phyloP scores from a whole-genome alignment of 2,888 invertebrate genomes.

The Notodonta dromedarius region DNA sequence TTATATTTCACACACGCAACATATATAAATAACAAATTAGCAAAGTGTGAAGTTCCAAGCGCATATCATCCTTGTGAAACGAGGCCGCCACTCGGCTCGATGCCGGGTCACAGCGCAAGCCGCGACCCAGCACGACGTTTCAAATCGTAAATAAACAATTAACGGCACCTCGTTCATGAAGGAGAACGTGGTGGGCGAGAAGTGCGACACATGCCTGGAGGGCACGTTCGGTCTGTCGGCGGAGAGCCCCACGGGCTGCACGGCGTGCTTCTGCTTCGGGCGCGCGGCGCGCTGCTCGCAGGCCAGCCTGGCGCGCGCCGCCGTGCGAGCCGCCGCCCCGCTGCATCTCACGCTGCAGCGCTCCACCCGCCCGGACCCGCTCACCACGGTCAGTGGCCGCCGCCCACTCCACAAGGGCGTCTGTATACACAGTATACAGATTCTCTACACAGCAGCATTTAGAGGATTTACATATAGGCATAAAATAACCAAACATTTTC shows the following conservation, averaged over 20 bases:
- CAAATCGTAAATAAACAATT: not conserved
- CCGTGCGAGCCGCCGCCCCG: constrained; percentile 86
- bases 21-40: no score
- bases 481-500: no score
- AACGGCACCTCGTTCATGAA: constrained; percentile 51
- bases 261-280: constrained; percentile 98
- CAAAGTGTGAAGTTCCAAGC: no score
- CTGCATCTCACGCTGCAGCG: constrained; percentile 73
- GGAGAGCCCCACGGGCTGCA: constrained; percentile 94
- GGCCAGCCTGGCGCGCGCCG: constrained; percentile 92
- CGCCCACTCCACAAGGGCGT: no score
- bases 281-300: constrained; percentile 92
- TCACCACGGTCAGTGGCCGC: constrained; percentile 57
- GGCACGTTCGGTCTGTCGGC: constrained; percentile 94
- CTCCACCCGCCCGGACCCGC: constrained; percentile 41
- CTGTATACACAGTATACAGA: no score
- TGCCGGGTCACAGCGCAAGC: no score
- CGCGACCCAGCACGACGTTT: no score
- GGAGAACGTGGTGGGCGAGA: constrained; percentile 92
- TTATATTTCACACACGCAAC: no score
- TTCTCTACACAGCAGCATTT: no score
- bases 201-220: constrained; percentile 92
- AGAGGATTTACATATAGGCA: no score
- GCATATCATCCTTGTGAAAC: no score
- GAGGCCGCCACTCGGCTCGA: no score